A percentile compares a stretch with the other conserved stretches of the same genome.
Conservation (phyloP, 2,113 vertebrate genomes). For the Haplochromis vanheusdeni region DNA sequence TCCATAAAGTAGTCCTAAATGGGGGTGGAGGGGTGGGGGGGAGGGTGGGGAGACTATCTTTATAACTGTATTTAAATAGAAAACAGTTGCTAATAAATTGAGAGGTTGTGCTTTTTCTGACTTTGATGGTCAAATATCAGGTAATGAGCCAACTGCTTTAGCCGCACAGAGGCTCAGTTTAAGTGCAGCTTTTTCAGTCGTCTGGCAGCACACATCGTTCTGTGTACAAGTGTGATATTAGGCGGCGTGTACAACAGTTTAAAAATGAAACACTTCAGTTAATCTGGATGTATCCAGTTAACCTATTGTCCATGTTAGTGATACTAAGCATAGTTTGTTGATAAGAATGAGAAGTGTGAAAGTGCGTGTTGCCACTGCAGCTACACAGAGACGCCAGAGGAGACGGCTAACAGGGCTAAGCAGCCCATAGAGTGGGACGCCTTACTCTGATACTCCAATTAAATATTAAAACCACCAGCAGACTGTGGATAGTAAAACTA, state of each 20-base stretch:
- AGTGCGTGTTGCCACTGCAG: neutral
- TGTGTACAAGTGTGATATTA: neutral
- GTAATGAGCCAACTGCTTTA: neutral
- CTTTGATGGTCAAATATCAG: neutral
- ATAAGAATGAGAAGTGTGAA: neutral
- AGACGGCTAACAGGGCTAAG: neutral
- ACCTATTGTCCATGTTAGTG: too few species aligned
- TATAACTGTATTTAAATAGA: neutral
- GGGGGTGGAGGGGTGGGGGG: too few species aligned
- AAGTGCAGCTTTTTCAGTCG: neutral
- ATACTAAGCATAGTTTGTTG: neutral
- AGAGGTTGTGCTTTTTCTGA: accelerated
- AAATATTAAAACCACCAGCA: neutral
- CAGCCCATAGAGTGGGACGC: accelerated
- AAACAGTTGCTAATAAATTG: neutral
- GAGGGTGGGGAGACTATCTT: accelerated
- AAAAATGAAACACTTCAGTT: neutral
- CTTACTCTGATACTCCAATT: neutral
- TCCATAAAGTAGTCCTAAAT: neutral
- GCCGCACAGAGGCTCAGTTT: neutral
- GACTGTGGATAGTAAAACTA: neutral
- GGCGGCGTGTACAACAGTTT: neutral
- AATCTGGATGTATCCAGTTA: neutral
- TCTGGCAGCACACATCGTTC: neutral
- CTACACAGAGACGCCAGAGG: neutral